Percentiles rank a stretch among this genome's conserved stretches.
These are phyloP conservation scores for Ploceus nigricollis DNA, from an alignment of 2,113 vertebrate species.

Conservation along the genomic window DNA sequence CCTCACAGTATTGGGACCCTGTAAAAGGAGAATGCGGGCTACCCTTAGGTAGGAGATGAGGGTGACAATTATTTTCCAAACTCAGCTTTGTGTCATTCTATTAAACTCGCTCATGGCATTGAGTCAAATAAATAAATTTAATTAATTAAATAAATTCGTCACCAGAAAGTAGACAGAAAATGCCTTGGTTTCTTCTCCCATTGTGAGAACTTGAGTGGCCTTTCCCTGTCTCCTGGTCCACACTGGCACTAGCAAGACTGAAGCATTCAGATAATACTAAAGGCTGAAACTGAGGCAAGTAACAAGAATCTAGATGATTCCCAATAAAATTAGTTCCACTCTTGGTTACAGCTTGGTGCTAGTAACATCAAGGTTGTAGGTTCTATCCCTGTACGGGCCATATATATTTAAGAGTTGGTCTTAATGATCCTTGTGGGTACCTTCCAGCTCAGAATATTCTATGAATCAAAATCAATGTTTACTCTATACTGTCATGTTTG, in stretches of 20 bases:
- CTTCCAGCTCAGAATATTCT: neutral
- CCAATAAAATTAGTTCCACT: neutral
- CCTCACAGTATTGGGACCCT: neutral
- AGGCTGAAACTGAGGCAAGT: neutral
- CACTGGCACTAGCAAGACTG: neutral
- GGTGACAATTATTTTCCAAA: neutral
- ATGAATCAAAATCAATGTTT: neutral
- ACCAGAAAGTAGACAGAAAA: neutral
- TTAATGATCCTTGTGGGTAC: neutral
- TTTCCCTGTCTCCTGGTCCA: neutral
- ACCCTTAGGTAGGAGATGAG: neutral
- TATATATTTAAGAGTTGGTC: neutral
- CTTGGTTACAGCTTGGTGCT: neutral
- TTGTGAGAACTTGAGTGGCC: neutral
- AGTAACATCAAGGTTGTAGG: neutral
- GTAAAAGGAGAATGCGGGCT: neutral
- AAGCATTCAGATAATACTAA: too few relatives aligned
- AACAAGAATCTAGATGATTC: neutral
- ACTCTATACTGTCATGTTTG: neutral
- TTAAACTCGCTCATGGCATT: neutral
- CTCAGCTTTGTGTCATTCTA: neutral
- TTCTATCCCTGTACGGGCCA: accelerated
- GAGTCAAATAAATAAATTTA: neutral
- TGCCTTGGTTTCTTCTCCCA: neutral
- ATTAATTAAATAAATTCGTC: neutral